Base-by-base conservation (phyloP, 2,888 invertebrate species). In the Callosobruchus maculatus region DNA sequence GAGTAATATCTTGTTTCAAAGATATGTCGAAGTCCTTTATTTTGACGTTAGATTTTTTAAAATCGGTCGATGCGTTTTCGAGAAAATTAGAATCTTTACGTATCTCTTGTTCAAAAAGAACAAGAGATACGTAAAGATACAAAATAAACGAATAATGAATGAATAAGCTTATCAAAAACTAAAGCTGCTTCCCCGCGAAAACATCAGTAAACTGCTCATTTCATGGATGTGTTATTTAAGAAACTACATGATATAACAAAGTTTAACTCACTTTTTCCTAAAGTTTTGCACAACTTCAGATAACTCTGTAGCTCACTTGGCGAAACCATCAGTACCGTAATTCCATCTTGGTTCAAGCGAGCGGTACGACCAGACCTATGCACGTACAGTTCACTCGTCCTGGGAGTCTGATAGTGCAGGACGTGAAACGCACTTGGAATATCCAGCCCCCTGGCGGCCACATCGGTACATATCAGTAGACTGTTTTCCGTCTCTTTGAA, bases 301-400 rank as follows among this genome's bases (percentile, higher is more conserved):
- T 96, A 99, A 75, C 90, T 90, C 75, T 90, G 91, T 0, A 94
- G 91, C 85, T 99, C 99, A 0, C 92, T 90, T 0, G 97, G 96
- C 82, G 97, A 97, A 88, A 98, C 94, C 81, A 99, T 89, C 77
- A 99, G 89, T 1, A 99, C 92, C 2, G 98, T 96, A 13, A 98
- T 91, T 0, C 99, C 99, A 82, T 95, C 93, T 76, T 93, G 92
- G 73, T 91, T 90, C 0, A 97, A 98, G 72, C 99, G 90, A 0
- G 99, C 99, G 0, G 99, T 99, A 73, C 99, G 90, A 0, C 99
- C 99, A 83, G 98, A 97, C 76, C 99, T 91, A 85, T 99, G 99
- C 0, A 99, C 94, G 86, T 99, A 99, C 84, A 95, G 94, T 93
- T 99, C 98, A 9, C 95, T 95, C 0, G 98, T 98, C 81, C 95